phyloP scores from a whole-genome alignment of 1,140 invertebrate species.

The Latrodectus geometricus region DNA sequence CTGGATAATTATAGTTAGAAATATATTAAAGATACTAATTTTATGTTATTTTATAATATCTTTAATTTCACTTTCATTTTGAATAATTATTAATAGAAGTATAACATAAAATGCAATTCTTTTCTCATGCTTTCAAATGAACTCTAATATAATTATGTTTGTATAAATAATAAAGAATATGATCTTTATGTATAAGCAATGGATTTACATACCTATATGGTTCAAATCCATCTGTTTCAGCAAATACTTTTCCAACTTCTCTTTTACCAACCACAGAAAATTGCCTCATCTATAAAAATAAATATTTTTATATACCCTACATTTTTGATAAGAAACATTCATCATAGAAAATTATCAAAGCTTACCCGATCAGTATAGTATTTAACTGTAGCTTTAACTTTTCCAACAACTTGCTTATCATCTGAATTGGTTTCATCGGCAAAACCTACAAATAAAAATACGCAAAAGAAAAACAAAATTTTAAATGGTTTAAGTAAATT shows the following conservation, averaged over 20 bases:
- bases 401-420: constrained; percentile 19
- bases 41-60: too few relatives aligned
- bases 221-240: constrained; percentile 42
- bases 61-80: too few relatives aligned
- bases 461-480: neutral
- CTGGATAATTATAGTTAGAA: too few relatives aligned
- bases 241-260: constrained; percentile 15
- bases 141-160: neutral
- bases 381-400: constrained; percentile 24
- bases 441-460: constrained; percentile 16
- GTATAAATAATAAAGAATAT: too few relatives aligned
- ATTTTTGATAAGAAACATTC: neutral
- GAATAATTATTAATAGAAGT: too few relatives aligned
- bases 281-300: constrained; percentile 23
- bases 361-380: constrained; percentile 33
- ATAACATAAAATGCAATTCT: too few relatives aligned
- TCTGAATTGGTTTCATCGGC: constrained; percentile 31
- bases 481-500: neutral
- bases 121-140: too few relatives aligned
- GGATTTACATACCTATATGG: constrained; percentile 16
- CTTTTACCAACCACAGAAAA: constrained; percentile 20
- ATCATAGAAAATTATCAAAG: neutral
- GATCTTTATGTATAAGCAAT: too few relatives aligned
- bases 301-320: neutral
- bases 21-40: too few relatives aligned